A percentile compares a stretch with the other conserved stretches of the same genome.
These are phyloP conservation scores for Synanthedon andrenaeformis DNA, from an alignment of 2,888 invertebrate genomes.

Conservation along the genomic window DNA sequence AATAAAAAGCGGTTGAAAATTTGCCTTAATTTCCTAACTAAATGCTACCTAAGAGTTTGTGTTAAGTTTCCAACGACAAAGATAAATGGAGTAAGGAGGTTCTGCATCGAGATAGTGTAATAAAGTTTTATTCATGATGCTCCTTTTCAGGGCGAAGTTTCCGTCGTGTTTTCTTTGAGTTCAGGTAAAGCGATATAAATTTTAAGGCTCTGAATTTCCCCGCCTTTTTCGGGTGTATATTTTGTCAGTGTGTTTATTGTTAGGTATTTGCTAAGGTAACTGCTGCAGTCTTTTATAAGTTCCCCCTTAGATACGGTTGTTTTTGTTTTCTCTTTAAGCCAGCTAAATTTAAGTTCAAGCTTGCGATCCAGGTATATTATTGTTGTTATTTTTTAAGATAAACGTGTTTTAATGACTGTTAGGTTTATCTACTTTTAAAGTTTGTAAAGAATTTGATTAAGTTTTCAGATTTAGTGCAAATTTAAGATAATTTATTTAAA, in stretches of 20 bases:
- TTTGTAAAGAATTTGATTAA: too few relatives aligned
- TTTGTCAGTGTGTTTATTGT: neutral
- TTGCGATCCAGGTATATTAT: neutral
- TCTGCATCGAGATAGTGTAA: constrained; percentile 47
- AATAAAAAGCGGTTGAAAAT: constrained; percentile 20
- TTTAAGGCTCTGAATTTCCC: constrained; percentile 13
- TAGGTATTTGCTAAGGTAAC: neutral
- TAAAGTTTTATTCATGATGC: constrained; percentile 37
- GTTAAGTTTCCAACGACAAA: constrained; percentile 34
- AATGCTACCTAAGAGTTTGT: constrained; percentile 26
- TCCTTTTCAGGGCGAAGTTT: constrained; percentile 10
- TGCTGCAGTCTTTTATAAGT: neutral
- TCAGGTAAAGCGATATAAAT: constrained; percentile 34
- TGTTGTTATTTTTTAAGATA: too few relatives aligned
- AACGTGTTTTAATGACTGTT: too few relatives aligned
- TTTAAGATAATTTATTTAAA: too few relatives aligned
- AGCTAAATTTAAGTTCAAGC: neutral
- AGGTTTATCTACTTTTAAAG: too few relatives aligned
- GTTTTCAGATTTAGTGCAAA: too few relatives aligned
- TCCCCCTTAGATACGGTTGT: neutral
- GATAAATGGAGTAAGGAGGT: constrained; percentile 38
- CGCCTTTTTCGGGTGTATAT: neutral
- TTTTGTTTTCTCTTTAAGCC: neutral
- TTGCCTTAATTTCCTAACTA: constrained; percentile 42
- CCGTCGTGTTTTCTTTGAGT: constrained; percentile 19